These are phyloP conservation scores for Crotalus tigris DNA, from an alignment of 2,113 vertebrate species.

Conservation along the genomic window DNA sequence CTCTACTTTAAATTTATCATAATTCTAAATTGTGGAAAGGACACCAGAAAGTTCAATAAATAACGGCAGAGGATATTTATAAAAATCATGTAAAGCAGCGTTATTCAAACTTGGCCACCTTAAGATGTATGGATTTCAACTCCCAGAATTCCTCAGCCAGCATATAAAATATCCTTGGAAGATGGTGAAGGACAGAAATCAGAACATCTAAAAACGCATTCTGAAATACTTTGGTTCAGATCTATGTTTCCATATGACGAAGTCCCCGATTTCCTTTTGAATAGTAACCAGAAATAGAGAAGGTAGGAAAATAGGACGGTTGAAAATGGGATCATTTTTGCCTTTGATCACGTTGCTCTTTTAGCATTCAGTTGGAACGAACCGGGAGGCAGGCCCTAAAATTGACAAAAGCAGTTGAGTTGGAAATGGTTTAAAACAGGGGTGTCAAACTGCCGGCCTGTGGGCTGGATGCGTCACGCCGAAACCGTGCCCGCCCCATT, in stretches of 20 bases:
- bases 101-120: background rate
- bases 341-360: background rate
- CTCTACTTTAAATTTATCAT: no score
- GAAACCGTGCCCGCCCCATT: no score
- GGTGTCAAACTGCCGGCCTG: no score
- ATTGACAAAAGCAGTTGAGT: conserved; percentile 48
- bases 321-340: background rate
- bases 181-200: background rate
- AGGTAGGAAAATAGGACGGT: background rate
- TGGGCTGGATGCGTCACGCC: no score
- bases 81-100: no score
- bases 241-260: background rate
- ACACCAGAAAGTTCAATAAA: background rate
- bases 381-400: conserved; percentile 49
- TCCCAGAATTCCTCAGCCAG: background rate
- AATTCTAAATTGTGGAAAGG: background rate
- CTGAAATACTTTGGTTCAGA: background rate
- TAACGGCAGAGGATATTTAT: background rate
- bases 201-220: background rate
- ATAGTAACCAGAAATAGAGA: background rate
- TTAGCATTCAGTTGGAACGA: background rate
- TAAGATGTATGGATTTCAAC: background rate
- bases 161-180: background rate
- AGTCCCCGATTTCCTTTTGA: background rate
- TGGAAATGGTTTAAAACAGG: conserved; percentile 43